Conservation (phyloP, 2,113 vertebrate species). For the Actenoides hombroni region DNA sequence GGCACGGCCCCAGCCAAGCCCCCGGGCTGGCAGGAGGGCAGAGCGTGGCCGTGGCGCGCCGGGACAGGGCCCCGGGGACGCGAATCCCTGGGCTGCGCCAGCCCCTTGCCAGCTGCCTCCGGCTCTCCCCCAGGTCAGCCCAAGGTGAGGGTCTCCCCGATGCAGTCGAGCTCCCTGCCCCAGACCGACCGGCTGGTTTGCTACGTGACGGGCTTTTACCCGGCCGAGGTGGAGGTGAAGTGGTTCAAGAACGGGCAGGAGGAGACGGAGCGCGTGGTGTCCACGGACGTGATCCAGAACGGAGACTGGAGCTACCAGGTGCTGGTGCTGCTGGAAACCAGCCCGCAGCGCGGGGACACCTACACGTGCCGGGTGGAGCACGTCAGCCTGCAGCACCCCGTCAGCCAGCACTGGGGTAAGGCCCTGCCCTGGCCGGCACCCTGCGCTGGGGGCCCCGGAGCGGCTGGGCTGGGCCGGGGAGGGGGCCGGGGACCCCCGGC, state of each 20-base stretch:
- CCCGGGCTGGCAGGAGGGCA: neutral
- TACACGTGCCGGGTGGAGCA: neutral
- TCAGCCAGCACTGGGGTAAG: neutral
- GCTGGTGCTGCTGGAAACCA: neutral
- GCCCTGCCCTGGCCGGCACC: neutral
- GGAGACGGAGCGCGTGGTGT: neutral
- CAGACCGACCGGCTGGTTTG: no score
- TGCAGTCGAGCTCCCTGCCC: no score
- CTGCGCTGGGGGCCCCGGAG: neutral
- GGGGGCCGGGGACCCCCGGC: neutral
- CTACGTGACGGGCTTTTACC: no score
- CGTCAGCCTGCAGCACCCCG: neutral
- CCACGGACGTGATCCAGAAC: neutral
- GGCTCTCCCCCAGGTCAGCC: no score
- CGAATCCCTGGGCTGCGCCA: no score
- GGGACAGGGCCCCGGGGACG: no score
- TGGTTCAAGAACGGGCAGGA: neutral
- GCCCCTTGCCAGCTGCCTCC: no score
- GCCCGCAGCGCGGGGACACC: neutral
- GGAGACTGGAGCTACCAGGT: neutral
- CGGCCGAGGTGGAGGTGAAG: neutral
- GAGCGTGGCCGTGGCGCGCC: no score
- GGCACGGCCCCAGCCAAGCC: neutral
- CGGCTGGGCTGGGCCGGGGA: neutral
- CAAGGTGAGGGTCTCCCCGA: no score